A percentile compares a stretch with the other conserved stretches of the same genome.
Evolutionary conservation across 2,797 vertebrate species (phyloP).

Genomic region (Alosa sapidissima): DNA sequence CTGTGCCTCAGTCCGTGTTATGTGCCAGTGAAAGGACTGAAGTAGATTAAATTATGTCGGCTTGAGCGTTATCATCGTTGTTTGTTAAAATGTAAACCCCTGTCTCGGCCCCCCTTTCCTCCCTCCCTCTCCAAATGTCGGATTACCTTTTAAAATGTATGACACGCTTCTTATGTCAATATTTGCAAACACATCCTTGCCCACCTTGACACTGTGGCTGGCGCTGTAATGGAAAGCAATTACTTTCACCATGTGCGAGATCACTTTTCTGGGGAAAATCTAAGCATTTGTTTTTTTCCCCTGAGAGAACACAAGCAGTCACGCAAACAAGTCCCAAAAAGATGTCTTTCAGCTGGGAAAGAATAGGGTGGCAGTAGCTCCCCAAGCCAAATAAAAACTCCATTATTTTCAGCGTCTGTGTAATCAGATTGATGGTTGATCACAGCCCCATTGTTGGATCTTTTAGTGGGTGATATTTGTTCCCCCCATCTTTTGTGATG

Average conservation of each 20-base stretch:
- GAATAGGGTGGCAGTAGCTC: not conserved
- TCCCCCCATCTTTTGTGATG: not conserved
- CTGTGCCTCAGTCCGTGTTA: not conserved
- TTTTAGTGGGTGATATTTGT: not conserved
- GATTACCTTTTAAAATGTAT: conserved; percentile 7
- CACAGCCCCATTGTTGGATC: not conserved
- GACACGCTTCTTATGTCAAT: not conserved
- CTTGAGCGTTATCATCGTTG: not conserved
- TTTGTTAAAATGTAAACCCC: not conserved
- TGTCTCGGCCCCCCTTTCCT: not conserved
- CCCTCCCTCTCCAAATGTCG: not conserved
- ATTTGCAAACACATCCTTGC: conserved; percentile 2
- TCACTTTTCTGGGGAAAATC: not conserved
- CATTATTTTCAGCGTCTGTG: not conserved
- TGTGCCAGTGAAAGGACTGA: not conserved
- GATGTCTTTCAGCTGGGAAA: not conserved
- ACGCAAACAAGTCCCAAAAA: not conserved
- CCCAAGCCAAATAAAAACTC: not conserved
- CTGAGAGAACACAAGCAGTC: not conserved
- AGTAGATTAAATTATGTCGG: not conserved
- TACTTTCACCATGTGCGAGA: conserved; percentile 11
- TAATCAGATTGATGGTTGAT: not conserved
- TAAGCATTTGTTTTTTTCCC: not conserved
- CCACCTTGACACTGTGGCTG: not conserved
- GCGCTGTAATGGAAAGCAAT: conserved; percentile 15